Evolutionary conservation across 2,797 vertebrate species (phyloP), one percentile per base, ranked within the genome.

Genomic region (Avahi laniger): DNA sequence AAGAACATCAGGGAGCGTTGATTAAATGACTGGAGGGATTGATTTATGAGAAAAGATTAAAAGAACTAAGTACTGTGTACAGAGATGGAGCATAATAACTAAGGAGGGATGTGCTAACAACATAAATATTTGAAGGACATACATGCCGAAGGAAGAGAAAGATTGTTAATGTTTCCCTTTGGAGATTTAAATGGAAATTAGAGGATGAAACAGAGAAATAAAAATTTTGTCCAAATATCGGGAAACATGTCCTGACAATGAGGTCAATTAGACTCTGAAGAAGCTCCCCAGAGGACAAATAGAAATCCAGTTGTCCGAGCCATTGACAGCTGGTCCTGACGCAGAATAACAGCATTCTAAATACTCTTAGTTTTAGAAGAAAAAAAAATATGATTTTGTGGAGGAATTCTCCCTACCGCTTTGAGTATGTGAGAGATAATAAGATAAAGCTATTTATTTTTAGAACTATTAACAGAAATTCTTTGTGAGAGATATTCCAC

Each of bases 41-140:
- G 98, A 98, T 98, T 98, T 98, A 98, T 96, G 97, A 95, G 96
- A 95, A 95, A 98, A 97, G 98, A 98, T 97, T 94, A 98, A 97
- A 98, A 97, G 97, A 96, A 93, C 73, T 97, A 97, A 98, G 96
- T 96, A 96, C 70, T 81, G 35, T 81, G 92, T 96, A 92, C 52
- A 70, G 61, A 92, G 87, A 93, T n/a, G 4, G 41, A 92, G 46
- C 87, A 92, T 46, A 85, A 92, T 46, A 85, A 61, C 84, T 59
- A 91, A 96, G 86, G 86, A 95, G 83, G 46, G 46, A 88, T 26
- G 80, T 48, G 28, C 67, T 82, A 97, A 96, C 80, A 80, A 38
- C 50, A 92, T 97, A 95, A 97, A 97, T 96, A 92, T 97, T 96
- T 96, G 92, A 97, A 97, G 90, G 72, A 13, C 48, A 57, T 26